Percentiles rank a stretch among this genome's conserved stretches.
These are phyloP conservation scores for Myiotriccus ornatus DNA, from an alignment of 2,797 vertebrate genomes.

Conservation along the genomic window DNA sequence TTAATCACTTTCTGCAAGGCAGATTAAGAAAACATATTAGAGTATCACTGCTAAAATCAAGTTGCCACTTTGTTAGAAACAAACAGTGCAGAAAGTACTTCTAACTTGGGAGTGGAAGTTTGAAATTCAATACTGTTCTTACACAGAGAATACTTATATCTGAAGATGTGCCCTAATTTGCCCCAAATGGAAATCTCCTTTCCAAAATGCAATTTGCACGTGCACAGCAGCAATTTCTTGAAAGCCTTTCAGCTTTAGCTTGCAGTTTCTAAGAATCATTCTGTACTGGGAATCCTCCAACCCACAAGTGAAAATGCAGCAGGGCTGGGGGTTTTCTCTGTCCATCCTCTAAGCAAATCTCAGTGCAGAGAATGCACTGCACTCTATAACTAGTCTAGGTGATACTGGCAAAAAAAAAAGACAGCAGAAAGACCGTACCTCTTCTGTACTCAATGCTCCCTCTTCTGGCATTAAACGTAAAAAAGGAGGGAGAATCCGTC, in stretches of 20 bases:
- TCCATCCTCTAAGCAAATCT: neutral
- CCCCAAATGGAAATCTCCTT: neutral
- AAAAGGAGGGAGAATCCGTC: neutral
- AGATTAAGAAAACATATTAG: neutral
- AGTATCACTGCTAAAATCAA: neutral
- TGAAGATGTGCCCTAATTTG: neutral
- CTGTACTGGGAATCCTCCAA: neutral
- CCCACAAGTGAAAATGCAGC: neutral
- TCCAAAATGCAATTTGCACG: neutral
- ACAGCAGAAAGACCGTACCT: neutral
- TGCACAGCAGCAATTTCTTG: neutral
- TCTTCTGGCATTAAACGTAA: slow-evolving; percentile 11
- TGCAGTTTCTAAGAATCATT: neutral
- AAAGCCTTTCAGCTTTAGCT: neutral
- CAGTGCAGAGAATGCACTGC: neutral
- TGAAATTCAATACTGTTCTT: neutral
- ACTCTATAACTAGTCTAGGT: neutral
- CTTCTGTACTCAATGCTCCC: neutral
- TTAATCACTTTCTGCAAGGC: neutral
- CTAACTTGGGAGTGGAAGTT: neutral
- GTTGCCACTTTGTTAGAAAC: neutral
- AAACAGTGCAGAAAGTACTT: neutral
- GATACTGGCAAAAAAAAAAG: neutral
- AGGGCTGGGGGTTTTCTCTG: neutral
- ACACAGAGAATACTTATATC: neutral